These are phyloP conservation scores for Rhizomys pruinosus DNA, from an alignment of 2,113 vertebrate genomes.

Conservation along the genomic window DNA sequence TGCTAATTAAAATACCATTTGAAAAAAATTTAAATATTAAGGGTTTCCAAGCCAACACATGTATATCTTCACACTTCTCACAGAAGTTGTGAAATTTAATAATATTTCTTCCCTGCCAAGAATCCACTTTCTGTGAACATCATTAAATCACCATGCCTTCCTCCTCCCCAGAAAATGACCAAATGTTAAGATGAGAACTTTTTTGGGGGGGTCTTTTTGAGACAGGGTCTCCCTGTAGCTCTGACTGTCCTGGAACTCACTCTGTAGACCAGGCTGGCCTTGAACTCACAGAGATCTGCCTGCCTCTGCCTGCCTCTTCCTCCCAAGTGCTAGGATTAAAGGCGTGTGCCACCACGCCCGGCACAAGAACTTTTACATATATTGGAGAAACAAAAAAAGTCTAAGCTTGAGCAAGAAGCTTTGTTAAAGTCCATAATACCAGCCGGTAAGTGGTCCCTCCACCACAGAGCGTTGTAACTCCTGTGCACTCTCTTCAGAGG, in stretches of 20 bases:
- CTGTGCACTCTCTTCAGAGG: constrained; percentile 33
- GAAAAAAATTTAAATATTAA: background rate
- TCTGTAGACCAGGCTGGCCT: no score
- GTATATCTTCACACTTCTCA: constrained; percentile 3
- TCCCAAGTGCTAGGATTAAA: no score
- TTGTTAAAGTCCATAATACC: constrained; percentile 66
- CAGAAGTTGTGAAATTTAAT: background rate
- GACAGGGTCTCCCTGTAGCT: no score
- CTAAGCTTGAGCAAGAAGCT: constrained; percentile 60
- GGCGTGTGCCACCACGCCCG: no score
- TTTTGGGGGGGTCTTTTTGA: no score
- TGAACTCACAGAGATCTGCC: no score
- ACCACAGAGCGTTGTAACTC: constrained; percentile 45
- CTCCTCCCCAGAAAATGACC: constrained; percentile 40
- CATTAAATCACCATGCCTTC: constrained; percentile 1
- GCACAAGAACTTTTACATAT: constrained; percentile 49
- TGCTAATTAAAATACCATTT: background rate
- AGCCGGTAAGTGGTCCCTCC: constrained; percentile 38
- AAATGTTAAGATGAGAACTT: constrained; percentile 61
- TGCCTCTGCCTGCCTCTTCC: no score
- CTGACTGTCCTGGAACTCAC: no score
- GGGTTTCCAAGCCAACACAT: background rate
- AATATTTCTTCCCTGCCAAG: background rate
- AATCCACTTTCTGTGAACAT: background rate
- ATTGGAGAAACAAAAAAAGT: constrained; percentile 71